Conservation (phyloP, 2,888 invertebrate genomes). For the Hydraecia micacea region DNA sequence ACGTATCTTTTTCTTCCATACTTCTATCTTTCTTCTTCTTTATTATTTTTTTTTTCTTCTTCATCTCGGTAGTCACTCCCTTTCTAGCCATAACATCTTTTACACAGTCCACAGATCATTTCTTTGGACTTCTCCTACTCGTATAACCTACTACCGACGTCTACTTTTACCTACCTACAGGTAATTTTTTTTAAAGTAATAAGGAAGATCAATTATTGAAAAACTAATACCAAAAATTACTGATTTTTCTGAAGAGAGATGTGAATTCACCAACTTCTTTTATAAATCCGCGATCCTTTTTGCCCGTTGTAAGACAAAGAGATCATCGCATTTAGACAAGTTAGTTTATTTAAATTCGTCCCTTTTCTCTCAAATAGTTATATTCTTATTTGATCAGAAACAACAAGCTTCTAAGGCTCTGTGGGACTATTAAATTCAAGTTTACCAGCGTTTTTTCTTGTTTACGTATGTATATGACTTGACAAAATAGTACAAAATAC, state of each 20-base stretch:
- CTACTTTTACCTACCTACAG: no score
- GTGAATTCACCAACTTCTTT: neutral
- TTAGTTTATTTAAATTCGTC: slow-evolving; percentile 37
- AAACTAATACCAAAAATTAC: neutral
- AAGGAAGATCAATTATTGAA: neutral
- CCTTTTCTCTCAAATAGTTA: slow-evolving; percentile 4
- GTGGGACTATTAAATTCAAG: slow-evolving; percentile 24
- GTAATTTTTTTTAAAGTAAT: neutral
- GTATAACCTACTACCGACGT: no score
- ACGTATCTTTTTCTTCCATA: no score
- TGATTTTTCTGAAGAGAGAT: neutral
- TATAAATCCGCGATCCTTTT: neutral
- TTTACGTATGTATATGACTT: slow-evolving; percentile 38
- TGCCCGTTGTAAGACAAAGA: neutral
- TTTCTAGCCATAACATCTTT: no score
- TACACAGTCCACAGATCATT: no score
- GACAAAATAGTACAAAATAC: slow-evolving; percentile 46
- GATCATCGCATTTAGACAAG: slow-evolving; percentile 12
- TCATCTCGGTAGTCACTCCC: no score
- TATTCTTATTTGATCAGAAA: slow-evolving; percentile 37
- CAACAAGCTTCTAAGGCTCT: neutral
- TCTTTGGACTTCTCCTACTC: no score
- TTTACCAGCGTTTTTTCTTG: slow-evolving; percentile 40
- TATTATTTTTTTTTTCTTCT: no score
- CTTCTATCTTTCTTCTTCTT: no score